Evolutionary conservation across 2,113 vertebrate species (phyloP).

Genomic region (Solenodon paradoxus): DNA sequence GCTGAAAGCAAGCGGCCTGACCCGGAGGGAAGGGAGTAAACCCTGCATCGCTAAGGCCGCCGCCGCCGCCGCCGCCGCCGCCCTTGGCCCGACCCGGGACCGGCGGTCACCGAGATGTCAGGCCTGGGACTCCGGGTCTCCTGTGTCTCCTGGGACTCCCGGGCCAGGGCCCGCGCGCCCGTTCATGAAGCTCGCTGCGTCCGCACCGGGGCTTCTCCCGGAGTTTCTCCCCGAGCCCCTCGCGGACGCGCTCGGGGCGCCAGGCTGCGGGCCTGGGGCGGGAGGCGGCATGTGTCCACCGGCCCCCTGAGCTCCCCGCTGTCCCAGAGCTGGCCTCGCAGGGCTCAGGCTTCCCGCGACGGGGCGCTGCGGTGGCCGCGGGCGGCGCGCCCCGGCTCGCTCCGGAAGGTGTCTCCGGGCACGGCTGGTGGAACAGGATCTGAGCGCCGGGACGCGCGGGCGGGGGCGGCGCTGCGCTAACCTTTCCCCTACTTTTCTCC

Average conservation of each 20-base stretch:
- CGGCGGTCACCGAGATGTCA: background rate
- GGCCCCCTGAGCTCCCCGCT: too few relatives aligned
- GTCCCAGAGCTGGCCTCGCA: background rate
- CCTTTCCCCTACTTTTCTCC: slow-evolving; percentile 84
- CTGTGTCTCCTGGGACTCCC: too few relatives aligned
- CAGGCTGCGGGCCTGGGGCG: fast-evolving
- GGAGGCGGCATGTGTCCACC: background rate
- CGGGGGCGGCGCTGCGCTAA: slow-evolving; percentile 68
- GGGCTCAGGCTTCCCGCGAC: background rate
- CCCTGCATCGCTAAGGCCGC: too few relatives aligned
- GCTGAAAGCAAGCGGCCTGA: background rate
- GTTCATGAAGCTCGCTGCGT: too few relatives aligned
- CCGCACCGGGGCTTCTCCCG: too few relatives aligned
- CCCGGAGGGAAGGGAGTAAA: background rate
- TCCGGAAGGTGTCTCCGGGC: slow-evolving; percentile 41
- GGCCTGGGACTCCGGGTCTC: background rate
- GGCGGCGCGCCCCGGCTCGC: background rate
- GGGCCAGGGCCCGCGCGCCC: background rate
- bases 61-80: background rate
- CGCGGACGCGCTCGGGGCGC: background rate
- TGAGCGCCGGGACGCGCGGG: slow-evolving; percentile 39
- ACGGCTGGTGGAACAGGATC: slow-evolving; percentile 42
- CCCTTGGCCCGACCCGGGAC: background rate
- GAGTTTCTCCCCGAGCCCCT: background rate
- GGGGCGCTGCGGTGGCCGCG: background rate